Conservation (phyloP, 92 coral and sea anemone species). For the Zoanthus sansibaricus region DNA sequence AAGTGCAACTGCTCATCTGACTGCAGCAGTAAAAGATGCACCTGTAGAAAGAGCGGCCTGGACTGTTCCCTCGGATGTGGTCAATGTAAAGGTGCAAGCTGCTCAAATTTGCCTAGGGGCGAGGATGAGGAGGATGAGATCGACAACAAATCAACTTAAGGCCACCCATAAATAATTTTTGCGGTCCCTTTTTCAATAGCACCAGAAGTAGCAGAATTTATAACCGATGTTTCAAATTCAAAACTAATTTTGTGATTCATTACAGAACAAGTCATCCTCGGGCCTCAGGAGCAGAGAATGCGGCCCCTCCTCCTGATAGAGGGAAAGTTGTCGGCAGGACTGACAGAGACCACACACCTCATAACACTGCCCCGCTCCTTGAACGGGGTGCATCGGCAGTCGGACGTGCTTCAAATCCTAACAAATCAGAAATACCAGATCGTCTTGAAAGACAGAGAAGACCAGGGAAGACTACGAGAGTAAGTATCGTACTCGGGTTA, state of each 20-base stretch:
- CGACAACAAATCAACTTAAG: no score
- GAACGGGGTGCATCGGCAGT: slow-evolving; percentile 78
- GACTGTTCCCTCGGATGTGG: no score
- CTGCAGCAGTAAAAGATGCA: no score
- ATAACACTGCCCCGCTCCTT: slow-evolving; percentile 63
- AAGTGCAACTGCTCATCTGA: no score
- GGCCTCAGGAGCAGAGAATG: slow-evolving; percentile 59
- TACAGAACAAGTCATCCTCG: slow-evolving; percentile 20
- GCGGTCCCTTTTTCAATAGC: neutral
- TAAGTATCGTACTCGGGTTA: neutral
- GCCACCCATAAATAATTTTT: no score
- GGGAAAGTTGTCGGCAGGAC: slow-evolving; percentile 63
- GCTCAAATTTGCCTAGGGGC: no score
- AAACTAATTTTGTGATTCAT: neutral
- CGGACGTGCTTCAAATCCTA: slow-evolving; percentile 96
- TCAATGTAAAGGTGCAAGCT: no score
- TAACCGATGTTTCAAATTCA: neutral
- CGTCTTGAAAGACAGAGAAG: slow-evolving; percentile 74
- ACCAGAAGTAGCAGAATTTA: neutral
- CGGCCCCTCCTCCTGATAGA: slow-evolving; percentile 48
- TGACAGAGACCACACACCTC: slow-evolving; percentile 69
- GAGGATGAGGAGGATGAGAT: no score
- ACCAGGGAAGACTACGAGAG: slow-evolving; percentile 66
- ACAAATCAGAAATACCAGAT: slow-evolving; percentile 98
- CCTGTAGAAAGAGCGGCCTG: no score